Evolutionary conservation across 2,113 vertebrate genomes (phyloP).

Genomic region (Andinoacara biseriatus): DNA sequence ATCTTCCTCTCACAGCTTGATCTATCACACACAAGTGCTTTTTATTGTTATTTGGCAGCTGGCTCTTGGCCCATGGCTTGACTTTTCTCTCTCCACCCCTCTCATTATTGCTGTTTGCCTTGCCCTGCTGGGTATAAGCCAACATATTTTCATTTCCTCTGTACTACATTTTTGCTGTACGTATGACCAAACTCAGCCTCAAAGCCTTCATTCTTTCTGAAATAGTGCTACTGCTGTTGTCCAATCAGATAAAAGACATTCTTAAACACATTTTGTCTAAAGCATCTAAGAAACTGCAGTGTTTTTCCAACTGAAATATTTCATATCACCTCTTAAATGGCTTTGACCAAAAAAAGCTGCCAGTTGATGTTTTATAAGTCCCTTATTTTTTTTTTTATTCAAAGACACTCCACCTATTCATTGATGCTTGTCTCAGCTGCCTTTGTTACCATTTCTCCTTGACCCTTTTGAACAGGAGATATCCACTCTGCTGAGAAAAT

Average conservation of each 20-base stretch:
- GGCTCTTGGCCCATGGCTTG: slow-evolving; percentile 52
- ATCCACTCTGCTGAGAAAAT: slow-evolving; percentile 15
- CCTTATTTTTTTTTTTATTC: background rate
- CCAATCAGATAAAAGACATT: slow-evolving; percentile 28
- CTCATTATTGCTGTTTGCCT: slow-evolving; percentile 42
- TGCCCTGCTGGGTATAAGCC: slow-evolving; percentile 40
- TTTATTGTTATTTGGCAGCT: slow-evolving; percentile 69
- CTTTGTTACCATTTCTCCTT: background rate
- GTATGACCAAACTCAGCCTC: slow-evolving; percentile 8
- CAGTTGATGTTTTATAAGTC: background rate
- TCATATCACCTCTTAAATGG: background rate
- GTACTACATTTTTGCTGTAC: background rate
- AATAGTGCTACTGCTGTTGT: background rate
- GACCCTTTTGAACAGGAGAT: slow-evolving; percentile 20
- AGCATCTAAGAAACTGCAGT: background rate
- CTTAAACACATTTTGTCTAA: background rate
- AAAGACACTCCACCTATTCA: background rate
- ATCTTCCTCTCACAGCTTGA: slow-evolving; percentile 64
- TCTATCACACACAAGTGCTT: slow-evolving; percentile 61
- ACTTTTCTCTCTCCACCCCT: slow-evolving; percentile 40
- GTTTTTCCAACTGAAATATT: background rate
- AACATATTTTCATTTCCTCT: slow-evolving; percentile 50
- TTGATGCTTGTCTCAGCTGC: slow-evolving; percentile 8
- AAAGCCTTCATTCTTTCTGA: slow-evolving; percentile 2
- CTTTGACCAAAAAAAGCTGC: background rate